Evolutionary conservation across 1,140 invertebrate species (phyloP).

Genomic region (Trachymyrmex cornetzi): DNA sequence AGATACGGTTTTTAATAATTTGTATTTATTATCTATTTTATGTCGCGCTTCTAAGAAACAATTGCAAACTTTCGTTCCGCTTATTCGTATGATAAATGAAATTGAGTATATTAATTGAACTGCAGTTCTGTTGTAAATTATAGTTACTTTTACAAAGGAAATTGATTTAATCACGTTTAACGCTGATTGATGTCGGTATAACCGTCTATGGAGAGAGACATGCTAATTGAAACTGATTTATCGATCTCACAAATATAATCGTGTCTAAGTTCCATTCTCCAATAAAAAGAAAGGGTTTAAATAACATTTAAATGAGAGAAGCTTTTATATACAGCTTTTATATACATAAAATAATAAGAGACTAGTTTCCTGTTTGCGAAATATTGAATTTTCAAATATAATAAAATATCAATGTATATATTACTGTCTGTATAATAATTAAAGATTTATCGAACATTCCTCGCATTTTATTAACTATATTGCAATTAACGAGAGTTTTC

Average conservation of each 20-base stretch:
- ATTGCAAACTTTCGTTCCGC: neutral
- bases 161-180: slow-evolving; percentile 26
- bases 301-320: neutral
- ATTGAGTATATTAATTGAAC: neutral
- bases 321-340: neutral
- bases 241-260: neutral
- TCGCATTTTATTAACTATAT: neutral
- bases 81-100: neutral
- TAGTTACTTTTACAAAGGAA: neutral
- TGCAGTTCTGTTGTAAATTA: neutral
- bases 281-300: neutral
- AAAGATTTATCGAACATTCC: slow-evolving; percentile 12
- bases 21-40: neutral
- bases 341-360: neutral
- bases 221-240: slow-evolving; percentile 26
- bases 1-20: neutral
- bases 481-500: neutral
- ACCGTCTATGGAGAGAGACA: neutral
- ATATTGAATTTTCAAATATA: slow-evolving; percentile 32
- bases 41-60: neutral
- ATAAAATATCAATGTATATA: neutral
- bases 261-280: neutral
- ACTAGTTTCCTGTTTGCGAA: neutral
- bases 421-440: neutral
- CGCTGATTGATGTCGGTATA: neutral